These are phyloP conservation scores for Bovichtus diacanthus DNA, from an alignment of 2,797 vertebrate species.

Conservation along the genomic window DNA sequence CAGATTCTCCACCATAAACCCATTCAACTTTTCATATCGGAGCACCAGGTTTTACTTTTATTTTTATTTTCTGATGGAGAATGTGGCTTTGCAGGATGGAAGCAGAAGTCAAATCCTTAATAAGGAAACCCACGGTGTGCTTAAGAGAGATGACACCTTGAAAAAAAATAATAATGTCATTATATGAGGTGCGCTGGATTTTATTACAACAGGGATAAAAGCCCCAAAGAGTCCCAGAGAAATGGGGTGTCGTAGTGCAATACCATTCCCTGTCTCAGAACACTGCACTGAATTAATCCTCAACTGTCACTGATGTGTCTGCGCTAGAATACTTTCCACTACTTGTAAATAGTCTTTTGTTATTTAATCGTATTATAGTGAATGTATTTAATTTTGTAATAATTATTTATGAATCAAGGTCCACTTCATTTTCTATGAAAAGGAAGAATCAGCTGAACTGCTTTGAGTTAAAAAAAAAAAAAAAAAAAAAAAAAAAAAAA, in stretches of 20 bases:
- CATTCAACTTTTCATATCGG: slow-evolving; percentile 64
- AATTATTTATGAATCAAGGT: slow-evolving; percentile 99
- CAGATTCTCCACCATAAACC: slow-evolving; percentile 55
- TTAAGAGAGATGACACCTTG: slow-evolving; percentile 66
- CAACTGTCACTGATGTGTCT: slow-evolving; percentile 96
- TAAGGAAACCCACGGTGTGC: slow-evolving; percentile 64
- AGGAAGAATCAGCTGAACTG: slow-evolving; percentile 99
- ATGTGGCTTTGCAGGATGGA: slow-evolving; percentile 67
- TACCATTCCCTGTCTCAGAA: slow-evolving; percentile 93
- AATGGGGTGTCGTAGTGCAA: slow-evolving; percentile 98
- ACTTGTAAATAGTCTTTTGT: slow-evolving; percentile 98
- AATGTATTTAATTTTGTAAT: slow-evolving; percentile 99
- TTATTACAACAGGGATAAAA: slow-evolving; percentile 95
- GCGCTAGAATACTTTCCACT: slow-evolving; percentile 95
- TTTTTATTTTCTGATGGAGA: slow-evolving; percentile 58
- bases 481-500: too few species aligned
- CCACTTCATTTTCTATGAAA: slow-evolving; percentile 99
- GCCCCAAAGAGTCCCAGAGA: slow-evolving; percentile 97
- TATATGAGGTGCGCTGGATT: slow-evolving; percentile 87
- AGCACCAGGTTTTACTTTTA: slow-evolving; percentile 71
- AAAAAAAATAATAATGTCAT: slow-evolving; percentile 59
- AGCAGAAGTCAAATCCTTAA: slow-evolving; percentile 64
- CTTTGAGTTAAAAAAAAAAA: slow-evolving; percentile 93
- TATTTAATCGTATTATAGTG: slow-evolving; percentile 99
- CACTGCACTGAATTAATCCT: slow-evolving; percentile 99